These are phyloP conservation scores for Copidosoma aretas DNA, from an alignment of 2,888 invertebrate species.

Conservation along the genomic window DNA sequence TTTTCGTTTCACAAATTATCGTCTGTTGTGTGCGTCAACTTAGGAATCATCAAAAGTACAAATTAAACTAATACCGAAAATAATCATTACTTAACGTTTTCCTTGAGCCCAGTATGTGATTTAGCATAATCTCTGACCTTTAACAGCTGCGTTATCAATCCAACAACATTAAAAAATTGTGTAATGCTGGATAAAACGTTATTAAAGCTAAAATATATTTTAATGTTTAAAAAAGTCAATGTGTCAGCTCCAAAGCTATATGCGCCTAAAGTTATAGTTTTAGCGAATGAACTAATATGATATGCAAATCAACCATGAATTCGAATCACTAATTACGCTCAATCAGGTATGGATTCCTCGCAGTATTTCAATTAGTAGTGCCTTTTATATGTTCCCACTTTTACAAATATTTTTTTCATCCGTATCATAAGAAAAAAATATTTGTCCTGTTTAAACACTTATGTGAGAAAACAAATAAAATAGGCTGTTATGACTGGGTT, in stretches of 20 bases:
- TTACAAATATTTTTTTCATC: constrained; percentile 34
- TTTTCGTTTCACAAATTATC: background rate
- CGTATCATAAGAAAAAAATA: constrained; percentile 20
- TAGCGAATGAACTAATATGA: too few relatives aligned
- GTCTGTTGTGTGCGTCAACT: background rate
- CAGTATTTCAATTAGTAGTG: constrained; percentile 36
- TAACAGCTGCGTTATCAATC: constrained; percentile 41
- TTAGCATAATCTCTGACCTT: constrained; percentile 48
- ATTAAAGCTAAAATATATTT: too few relatives aligned
- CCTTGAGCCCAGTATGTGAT: constrained; percentile 44
- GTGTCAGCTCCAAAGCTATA: too few relatives aligned
- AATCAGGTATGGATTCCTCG: background rate
- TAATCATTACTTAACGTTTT: constrained; percentile 29
- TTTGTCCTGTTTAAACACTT: constrained; percentile 8
- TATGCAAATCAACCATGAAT: constrained; percentile 8
- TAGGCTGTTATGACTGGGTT: constrained; percentile 16
- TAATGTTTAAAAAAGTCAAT: too few relatives aligned
- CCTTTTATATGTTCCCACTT: constrained; percentile 38
- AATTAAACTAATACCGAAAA: constrained; percentile 27
- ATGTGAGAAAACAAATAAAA: background rate
- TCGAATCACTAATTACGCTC: constrained; percentile 21
- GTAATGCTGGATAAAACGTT: constrained; percentile 18
- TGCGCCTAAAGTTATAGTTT: too few relatives aligned
- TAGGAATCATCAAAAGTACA: constrained; percentile 17
- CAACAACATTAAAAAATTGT: constrained; percentile 23